Base-by-base conservation (phyloP, 53 echinoderm and acorn worm genomes). In the Holothuria leucospilota region DNA sequence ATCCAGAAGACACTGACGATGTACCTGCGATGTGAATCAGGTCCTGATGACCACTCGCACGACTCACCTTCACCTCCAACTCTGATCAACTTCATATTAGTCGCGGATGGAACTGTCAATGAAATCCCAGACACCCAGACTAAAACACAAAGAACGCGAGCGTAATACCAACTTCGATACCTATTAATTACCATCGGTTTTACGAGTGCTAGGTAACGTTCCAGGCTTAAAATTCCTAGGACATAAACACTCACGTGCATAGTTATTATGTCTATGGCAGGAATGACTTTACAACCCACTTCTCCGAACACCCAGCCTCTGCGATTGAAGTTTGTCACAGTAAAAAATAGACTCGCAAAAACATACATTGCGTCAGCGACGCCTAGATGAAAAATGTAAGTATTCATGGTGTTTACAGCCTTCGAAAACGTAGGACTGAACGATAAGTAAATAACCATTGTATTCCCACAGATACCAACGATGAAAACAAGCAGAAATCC, bases 221-320 rank as follows among this genome's bases (percentile, higher is more conserved):
- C 92, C 51, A 92, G 49, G 73, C 89, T 92, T 72, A 92, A 85
- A 24, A 89, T 79, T 2, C 82, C 81, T 6, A 92, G 65, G 42
- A 92, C 85, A 51, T 89, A 92, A n/a, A 86, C 89, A 39, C 92
- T 86, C 13, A 86, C 89, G 56, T 92, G 87, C 87, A 93, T 87
- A 63, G 90, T 90, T 52, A 93, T 30, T 29, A 93, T 63, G 56
- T 93, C 93, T 39, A 90, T 68, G 23, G 90, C 88, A 20, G 86
- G 63, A 29, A 87, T 90, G 58, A 88, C 21, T 14, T 84, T 87
- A 63, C 93, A 93, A 2, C 93, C 93, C 20, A 93, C 15, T 67
- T 88, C 68, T 1, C 93, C 93, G 26, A 93, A 93, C 18, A 84
- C 23, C 93, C 93, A 93, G 13, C 90, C 93, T 29, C 69, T 51